These are phyloP conservation scores for Ctenoplectra terminalis DNA, from an alignment of 1,140 invertebrate genomes.

Conservation along the genomic window DNA sequence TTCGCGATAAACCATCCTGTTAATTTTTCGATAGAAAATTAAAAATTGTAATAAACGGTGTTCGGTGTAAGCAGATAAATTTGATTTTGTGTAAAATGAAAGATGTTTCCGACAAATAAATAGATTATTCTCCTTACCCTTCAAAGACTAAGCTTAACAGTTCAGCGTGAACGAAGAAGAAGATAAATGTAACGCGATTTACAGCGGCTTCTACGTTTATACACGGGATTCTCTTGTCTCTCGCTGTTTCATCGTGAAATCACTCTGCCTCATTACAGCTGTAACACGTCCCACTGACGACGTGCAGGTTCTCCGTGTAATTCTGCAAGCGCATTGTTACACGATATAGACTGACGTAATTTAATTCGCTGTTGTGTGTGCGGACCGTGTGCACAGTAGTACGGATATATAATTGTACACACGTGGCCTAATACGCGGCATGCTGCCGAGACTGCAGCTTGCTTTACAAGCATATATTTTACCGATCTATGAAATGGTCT, in stretches of 20 bases:
- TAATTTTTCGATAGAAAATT: background rate
- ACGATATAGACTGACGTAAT: slow-evolving; percentile 70
- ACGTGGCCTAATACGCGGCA: slow-evolving; percentile 66
- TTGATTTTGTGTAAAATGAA: background rate
- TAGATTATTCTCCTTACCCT: background rate
- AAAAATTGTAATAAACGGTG: background rate
- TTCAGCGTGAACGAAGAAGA: slow-evolving; percentile 13
- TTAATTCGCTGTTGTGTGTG: slow-evolving; percentile 64
- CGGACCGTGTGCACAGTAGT: slow-evolving; percentile 21
- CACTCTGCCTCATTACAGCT: slow-evolving; percentile 64
- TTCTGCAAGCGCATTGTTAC: slow-evolving; percentile 68
- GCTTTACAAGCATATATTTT: slow-evolving; percentile 49
- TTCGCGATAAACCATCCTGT: background rate
- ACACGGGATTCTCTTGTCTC: slow-evolving; percentile 32
- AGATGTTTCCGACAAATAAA: slow-evolving; percentile 7
- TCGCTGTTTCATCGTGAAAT: slow-evolving; percentile 53
- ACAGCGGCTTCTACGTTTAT: slow-evolving; percentile 18
- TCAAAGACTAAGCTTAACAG: slow-evolving; percentile 16
- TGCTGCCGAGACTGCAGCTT: slow-evolving; percentile 46
- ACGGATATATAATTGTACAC: slow-evolving; percentile 63
- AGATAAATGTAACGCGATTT: slow-evolving; percentile 42
- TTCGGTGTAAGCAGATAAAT: background rate
- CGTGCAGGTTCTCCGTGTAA: slow-evolving; percentile 58
- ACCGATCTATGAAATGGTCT: slow-evolving; percentile 62
- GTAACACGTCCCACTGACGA: slow-evolving; percentile 62